Evolutionary conservation across 2,888 invertebrate genomes (phyloP), one percentile per base, ranked within the genome.

Genomic region (Meandrusa payeni): DNA sequence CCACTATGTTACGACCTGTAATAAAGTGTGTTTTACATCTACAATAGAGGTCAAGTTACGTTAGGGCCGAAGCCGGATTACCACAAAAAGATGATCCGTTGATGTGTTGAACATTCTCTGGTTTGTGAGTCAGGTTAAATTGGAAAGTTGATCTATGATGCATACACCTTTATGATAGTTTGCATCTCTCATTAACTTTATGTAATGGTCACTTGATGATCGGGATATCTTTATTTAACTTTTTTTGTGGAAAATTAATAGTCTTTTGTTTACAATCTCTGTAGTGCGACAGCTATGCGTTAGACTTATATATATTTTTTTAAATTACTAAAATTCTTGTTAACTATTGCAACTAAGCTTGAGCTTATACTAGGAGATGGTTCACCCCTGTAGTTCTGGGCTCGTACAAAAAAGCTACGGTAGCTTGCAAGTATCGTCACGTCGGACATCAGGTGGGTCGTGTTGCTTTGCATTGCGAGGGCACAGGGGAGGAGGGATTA

Each of bases 171-270:
- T 56, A 69, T 63, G 57, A 54, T 44, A 61, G 57, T 64, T 68
- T 65, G n/a, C n/a, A n/a, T n/a, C 63, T 62, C 71, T 71, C 64
- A 69, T 67, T 66, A 61, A 50, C 47, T 66, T 70, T 67, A 73
- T 73, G 71, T 74, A 69, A 69, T 63, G 52, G 52, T 47, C 41
- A 41, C 38, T 36, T 43, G 27, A 47, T 38, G 50, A 52, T 57
- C 49, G 46, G 46, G 42, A 44, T 50, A 51, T 57, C 34, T 23
- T 13, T 9, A 19, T 19, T 6, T 23, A 23, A 36, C 32, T 11
- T 43, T 33, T 41, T 32, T 41, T 37, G 2, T 9, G 2, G 3
- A 2, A n/a, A 17, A 29, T 29, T 9, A 29, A 17, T 17, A 6
- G 9, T 6, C 11, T 27, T 27, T 27, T 5, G n/a, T 13, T 27